Base-by-base conservation (phyloP, 2,888 invertebrate genomes). In the Euclidia mi region DNA sequence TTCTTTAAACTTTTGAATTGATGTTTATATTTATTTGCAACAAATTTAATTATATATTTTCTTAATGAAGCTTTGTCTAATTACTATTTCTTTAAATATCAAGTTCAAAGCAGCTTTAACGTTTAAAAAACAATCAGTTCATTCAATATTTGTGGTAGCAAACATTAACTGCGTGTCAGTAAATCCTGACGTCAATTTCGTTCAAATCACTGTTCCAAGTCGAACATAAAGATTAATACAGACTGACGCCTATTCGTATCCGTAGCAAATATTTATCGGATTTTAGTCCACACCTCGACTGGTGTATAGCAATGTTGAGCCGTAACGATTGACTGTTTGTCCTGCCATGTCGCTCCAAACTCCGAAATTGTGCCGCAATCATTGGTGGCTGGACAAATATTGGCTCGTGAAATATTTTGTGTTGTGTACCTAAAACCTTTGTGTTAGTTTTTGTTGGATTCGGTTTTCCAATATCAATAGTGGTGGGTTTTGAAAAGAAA, bases 281-380 rank as follows among this genome's bases (percentile, higher is more conserved):
- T 48, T 38, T 48, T 43, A 29, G 17, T 25, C 20, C 25, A 37
- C 12, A 29, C 7, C 35, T 11, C 15, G 25, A 7, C 15, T 25
- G 14, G 14, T 42, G n/a, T 17, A 25, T n/a, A 38, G 14, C 40
- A 53, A 14, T 42, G 15, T 31, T 37, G 47, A 37, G 25, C 40
- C 9, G 12, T 32, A 38, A 10, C 40, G 49, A 56, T 40, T 45
- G 29, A 28, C 35, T 41, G 38, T 32, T 44, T 49, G 43, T 56
- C 31, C 31, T 56, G n/a, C n/a, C n/a, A n/a, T n/a, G 32, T 37
- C 34, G 40, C n/a, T 17, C 15, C 17, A 28, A 43, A 40, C 49
- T 44, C 7, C 14, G 10, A 55, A 48, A 55, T 55, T 41, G 44
- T 15, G 35, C 20, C 34, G 44, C 49, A 56, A 56, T 56, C 34